phyloP scores from a whole-genome alignment of 1,140 invertebrate genomes.

The Ceratina australensis region DNA sequence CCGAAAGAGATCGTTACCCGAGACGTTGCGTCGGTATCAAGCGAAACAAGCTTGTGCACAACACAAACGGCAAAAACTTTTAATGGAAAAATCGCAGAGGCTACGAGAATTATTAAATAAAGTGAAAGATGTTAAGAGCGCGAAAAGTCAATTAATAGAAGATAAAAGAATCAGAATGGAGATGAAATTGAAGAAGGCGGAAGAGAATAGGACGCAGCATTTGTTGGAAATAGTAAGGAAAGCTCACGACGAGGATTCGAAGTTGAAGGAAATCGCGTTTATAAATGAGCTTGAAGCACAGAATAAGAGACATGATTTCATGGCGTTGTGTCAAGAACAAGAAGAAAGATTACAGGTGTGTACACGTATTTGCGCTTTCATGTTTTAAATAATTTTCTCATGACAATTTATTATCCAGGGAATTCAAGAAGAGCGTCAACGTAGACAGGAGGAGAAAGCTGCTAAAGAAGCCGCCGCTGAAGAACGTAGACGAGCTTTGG shows the following conservation, averaged over 20 bases:
- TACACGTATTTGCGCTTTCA: slow-evolving; percentile 1
- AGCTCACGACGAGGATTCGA: slow-evolving; percentile 98
- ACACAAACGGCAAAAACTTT: slow-evolving; percentile 87
- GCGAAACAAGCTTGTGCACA: slow-evolving; percentile 93
- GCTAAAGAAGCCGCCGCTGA: slow-evolving; percentile 96
- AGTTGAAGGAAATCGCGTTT: slow-evolving; percentile 98
- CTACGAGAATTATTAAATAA: slow-evolving; percentile 92
- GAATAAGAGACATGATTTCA: slow-evolving; percentile 94
- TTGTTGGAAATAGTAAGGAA: slow-evolving; percentile 92
- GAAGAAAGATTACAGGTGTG: slow-evolving; percentile 88
- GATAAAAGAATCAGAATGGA: slow-evolving; percentile 92
- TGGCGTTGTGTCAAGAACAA: slow-evolving; percentile 90
- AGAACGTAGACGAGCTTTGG: slow-evolving; percentile 90
- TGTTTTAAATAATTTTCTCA: background rate
- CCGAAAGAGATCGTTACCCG: slow-evolving; percentile 88
- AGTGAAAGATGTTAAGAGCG: slow-evolving; percentile 93
- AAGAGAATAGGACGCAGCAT: slow-evolving; percentile 92
- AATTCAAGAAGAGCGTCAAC: slow-evolving; percentile 85
- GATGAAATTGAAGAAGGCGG: slow-evolving; percentile 91
- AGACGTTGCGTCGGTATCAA: slow-evolving; percentile 90
- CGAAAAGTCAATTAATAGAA: slow-evolving; percentile 91
- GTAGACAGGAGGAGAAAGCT: slow-evolving; percentile 92
- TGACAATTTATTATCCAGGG: slow-evolving; percentile 62
- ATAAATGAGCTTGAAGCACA: slow-evolving; percentile 98
- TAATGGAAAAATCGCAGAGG: slow-evolving; percentile 91